These are phyloP conservation scores for Caenorhabditis remanei DNA, from an alignment of 1,140 invertebrate species.

Conservation along the genomic window DNA sequence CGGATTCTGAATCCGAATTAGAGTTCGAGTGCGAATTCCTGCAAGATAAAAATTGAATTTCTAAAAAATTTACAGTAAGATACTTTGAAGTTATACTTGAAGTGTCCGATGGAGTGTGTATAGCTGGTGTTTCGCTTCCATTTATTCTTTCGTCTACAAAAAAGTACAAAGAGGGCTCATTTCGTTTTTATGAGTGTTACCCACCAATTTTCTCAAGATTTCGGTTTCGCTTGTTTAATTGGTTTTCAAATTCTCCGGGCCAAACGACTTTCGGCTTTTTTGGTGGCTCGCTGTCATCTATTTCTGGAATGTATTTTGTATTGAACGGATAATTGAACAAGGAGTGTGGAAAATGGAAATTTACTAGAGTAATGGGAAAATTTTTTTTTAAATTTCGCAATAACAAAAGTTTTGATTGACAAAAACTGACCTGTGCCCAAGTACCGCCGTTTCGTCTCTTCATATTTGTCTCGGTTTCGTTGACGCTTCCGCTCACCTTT, in stretches of 20 bases:
- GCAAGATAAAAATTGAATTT: background rate
- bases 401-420: too few species aligned
- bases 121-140: constrained; percentile 32
- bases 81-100: constrained; percentile 41
- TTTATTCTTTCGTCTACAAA: background rate
- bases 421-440: background rate
- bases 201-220: constrained; percentile 54
- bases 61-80: background rate
- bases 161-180: background rate
- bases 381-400: too few species aligned
- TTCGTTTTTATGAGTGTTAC: background rate
- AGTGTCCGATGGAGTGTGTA: constrained; percentile 43
- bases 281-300: constrained; percentile 6
- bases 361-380: background rate
- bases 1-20: constrained; percentile 3
- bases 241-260: constrained; percentile 45
- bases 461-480: constrained; percentile 23
- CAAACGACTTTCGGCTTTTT: constrained; percentile 40
- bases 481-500: constrained; percentile 11
- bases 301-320: background rate
- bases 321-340: background rate
- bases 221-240: constrained; percentile 41
- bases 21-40: constrained; percentile 17
- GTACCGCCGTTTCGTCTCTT: background rate
- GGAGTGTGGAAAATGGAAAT: background rate